These are phyloP conservation scores for Pogonocherus hispidulus DNA, from an alignment of 2,888 invertebrate genomes.

Conservation along the genomic window DNA sequence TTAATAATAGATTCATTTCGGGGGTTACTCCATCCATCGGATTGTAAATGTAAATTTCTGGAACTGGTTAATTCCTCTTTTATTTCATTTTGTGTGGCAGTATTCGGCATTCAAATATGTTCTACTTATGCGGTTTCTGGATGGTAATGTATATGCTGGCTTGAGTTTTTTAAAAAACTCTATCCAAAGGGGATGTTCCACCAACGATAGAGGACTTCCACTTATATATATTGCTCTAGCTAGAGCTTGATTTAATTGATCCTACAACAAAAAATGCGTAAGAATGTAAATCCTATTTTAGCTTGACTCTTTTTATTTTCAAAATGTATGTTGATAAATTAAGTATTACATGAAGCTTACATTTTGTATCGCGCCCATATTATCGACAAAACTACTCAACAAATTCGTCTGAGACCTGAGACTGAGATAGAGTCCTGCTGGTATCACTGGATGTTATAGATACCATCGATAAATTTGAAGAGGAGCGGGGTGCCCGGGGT, in stretches of 20 bases:
- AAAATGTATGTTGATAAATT: background rate
- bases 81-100: background rate
- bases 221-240: background rate
- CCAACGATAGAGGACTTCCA: background rate
- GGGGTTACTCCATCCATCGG: no score
- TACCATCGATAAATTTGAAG: background rate
- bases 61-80: background rate
- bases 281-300: background rate
- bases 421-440: background rate
- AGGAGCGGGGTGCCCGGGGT: background rate
- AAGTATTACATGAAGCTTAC: background rate
- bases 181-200: background rate
- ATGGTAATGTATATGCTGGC: background rate
- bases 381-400: background rate
- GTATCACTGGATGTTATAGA: background rate
- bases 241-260: background rate
- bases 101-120: background rate
- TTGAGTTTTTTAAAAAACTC: background rate
- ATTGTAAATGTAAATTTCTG: no score
- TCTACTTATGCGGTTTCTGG: background rate
- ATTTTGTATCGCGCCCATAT: background rate
- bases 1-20: background rate
- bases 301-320: background rate
- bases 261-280: background rate
- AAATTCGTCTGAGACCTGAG: background rate